Conservation (phyloP, 2,888 invertebrate genomes). For the Sinhomidia bicolor region DNA sequence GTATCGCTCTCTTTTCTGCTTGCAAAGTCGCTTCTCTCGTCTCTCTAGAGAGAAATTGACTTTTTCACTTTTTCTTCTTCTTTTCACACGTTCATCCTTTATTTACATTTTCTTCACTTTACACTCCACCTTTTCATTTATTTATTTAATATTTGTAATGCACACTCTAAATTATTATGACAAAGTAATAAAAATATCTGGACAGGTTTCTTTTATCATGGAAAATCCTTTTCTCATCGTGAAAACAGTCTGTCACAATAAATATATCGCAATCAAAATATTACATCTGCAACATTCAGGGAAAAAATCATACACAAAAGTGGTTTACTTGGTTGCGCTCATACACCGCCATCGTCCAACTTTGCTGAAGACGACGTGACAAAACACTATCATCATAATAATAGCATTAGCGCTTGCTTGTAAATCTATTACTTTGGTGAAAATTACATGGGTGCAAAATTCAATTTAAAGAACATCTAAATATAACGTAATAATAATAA, state of each 20-base stretch:
- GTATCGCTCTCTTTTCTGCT: slow-evolving; percentile 12
- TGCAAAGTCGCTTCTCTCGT: not conserved
- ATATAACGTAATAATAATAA: not conserved
- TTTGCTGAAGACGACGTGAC: no score
- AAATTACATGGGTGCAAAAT: slow-evolving; percentile 17
- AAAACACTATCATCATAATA: not conserved
- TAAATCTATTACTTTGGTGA: not conserved
- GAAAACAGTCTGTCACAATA: slow-evolving; percentile 15
- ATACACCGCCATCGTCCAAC: no score
- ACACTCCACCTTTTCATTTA: not conserved
- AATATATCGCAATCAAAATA: slow-evolving; percentile 56
- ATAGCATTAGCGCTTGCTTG: not conserved
- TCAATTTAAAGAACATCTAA: not conserved
- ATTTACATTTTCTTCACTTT: not conserved
- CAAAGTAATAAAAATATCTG: slow-evolving; percentile 11
- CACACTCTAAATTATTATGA: not conserved
- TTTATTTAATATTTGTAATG: slow-evolving; percentile 25
- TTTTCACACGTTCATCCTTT: not conserved
- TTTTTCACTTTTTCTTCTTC: slow-evolving; percentile 9
- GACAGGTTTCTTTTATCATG: slow-evolving; percentile 50
- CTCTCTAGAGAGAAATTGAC: not conserved
- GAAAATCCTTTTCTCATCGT: slow-evolving; percentile 33
- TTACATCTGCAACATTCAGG: slow-evolving; percentile 54
- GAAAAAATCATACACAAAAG: no score
- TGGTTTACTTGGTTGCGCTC: no score